Base-by-base conservation (phyloP, 1,140 invertebrate species). In the Drosophila kohkoa region DNA sequence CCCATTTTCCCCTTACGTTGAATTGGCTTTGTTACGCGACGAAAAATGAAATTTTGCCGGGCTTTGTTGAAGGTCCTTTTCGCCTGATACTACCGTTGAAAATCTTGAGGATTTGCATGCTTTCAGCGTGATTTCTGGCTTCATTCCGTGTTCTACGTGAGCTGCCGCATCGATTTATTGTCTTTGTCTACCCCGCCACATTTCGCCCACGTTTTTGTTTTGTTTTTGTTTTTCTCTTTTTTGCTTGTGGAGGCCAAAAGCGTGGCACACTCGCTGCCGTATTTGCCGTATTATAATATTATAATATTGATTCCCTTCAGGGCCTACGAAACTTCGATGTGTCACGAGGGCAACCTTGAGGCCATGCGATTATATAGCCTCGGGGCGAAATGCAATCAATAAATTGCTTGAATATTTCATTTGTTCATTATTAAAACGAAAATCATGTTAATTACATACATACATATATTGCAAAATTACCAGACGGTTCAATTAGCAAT, bases 31-130 rank as follows among this genome's bases (percentile, higher is more conserved):
- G 60, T 81, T 77, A 46, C 45, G 59, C 69, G 59, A 25, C 48
- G 48, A 52, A 63, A 83, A 72, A 69, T 59, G 81, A 66, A 77
- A 74, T 70, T 81, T 81, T 85, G 63, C 62, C 57, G 35, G 65
- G 69, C 48, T 54, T 38, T 25, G 60, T 5, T 57, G 32, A 64
- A 69, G 57, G 74, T 58, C 55, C 63, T 41, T 58, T 5, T 41
- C 20, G 15, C 6, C 43, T 15, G 51, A 32, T 41, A 30, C 41
- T 41, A 30, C 41, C 58, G 20, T 46, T 46, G 67, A 52, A 78
- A 81, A 76, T 86, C 75, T 81, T 72, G 32, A 65, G 82, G 82
- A 86, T 86, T 87, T 86, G 71, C 77, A 75, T 82, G 82, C 78
- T 81, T 74, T 70, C 79, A 86, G 59, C 74, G 82, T 81, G 78